Percentiles rank a stretch among this genome's conserved stretches.
Evolutionary conservation across 2,797 vertebrate genomes (phyloP).

Genomic region (Crax fasciolata): DNA sequence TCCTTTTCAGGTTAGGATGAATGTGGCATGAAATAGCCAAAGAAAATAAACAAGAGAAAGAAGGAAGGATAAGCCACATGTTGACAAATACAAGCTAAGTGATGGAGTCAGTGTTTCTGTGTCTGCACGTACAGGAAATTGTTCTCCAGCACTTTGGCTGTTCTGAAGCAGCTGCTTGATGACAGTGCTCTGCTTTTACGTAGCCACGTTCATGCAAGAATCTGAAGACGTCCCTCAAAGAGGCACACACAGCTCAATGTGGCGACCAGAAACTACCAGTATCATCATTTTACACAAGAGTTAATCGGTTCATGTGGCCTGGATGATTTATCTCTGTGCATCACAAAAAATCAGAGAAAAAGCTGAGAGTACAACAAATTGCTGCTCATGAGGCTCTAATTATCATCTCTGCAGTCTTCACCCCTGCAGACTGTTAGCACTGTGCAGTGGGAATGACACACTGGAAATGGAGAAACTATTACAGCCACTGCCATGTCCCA

Average conservation of each 20-base stretch:
- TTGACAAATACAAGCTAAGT: constrained; percentile 7
- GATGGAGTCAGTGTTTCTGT: neutral
- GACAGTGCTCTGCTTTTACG: neutral
- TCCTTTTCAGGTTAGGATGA: constrained; percentile 22
- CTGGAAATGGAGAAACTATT: neutral
- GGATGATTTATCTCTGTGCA: neutral
- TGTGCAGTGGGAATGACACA: neutral
- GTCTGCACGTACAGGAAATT: neutral
- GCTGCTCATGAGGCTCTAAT: neutral
- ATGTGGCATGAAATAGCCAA: constrained; percentile 14
- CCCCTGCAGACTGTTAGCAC: neutral
- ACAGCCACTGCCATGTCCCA: neutral
- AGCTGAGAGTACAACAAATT: neutral
- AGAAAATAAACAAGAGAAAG: neutral
- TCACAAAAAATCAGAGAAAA: neutral
- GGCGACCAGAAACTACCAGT: neutral
- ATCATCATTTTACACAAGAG: neutral
- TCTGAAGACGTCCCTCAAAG: constrained; percentile 5
- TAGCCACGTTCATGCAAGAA: neutral
- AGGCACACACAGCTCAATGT: neutral
- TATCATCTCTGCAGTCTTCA: neutral
- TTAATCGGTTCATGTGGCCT: neutral
- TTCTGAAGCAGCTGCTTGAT: neutral
- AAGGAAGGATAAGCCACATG: neutral
- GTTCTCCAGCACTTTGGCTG: neutral